These are phyloP conservation scores for Pantala flavescens DNA, from an alignment of 1,140 invertebrate genomes.

Conservation along the genomic window DNA sequence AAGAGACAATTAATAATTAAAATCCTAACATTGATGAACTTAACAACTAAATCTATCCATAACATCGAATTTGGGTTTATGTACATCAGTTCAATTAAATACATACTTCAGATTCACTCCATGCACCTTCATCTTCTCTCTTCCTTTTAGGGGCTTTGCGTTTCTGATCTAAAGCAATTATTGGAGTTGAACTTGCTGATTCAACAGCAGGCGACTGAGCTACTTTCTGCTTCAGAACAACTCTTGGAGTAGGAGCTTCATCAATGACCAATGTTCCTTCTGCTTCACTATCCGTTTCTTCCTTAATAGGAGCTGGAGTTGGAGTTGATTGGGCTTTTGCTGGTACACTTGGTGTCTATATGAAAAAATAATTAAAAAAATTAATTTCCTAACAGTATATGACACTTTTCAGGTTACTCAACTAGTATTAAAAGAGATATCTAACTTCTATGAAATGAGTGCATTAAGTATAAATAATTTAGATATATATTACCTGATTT, in stretches of 20 bases:
- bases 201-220: neutral
- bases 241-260: slow-evolving; percentile 23
- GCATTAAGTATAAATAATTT: no score
- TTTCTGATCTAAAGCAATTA: neutral
- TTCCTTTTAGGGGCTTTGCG: neutral
- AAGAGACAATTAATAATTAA: no score
- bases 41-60: no score
- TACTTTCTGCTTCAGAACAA: neutral
- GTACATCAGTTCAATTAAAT: no score
- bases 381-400: no score
- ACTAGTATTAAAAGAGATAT: no score
- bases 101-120: neutral
- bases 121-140: neutral
- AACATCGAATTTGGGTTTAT: no score
- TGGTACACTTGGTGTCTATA: neutral
- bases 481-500: neutral
- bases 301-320: neutral
- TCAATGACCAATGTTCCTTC: slow-evolving; percentile 31
- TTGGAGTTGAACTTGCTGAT: neutral
- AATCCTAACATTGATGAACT: no score
- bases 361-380: neutral
- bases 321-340: neutral
- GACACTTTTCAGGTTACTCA: no score
- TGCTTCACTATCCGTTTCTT: slow-evolving; percentile 23
- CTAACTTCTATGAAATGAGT: no score